These are phyloP conservation scores for Parotia lawesii DNA, from an alignment of 2,113 vertebrate species.

Conservation along the genomic window DNA sequence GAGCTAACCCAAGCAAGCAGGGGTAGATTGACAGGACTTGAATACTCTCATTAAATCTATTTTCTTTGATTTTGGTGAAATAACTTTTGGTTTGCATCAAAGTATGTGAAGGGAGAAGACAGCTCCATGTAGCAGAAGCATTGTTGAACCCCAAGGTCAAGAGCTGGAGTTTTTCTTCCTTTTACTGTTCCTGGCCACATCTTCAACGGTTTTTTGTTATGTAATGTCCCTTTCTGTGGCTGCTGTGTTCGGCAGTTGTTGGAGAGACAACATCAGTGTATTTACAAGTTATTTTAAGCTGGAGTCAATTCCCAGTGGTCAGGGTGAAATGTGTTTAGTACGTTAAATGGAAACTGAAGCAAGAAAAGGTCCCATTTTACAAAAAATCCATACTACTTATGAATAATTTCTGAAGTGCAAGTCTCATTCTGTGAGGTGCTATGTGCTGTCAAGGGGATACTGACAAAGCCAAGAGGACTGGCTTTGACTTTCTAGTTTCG, in stretches of 20 bases:
- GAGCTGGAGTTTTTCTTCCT: neutral
- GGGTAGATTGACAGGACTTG: neutral
- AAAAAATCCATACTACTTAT: constrained; percentile 26
- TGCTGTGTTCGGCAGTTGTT: neutral
- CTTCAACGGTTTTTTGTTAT: neutral
- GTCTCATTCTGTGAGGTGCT: neutral
- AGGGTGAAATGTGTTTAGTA: neutral
- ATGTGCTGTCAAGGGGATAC: neutral
- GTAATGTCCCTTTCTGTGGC: neutral
- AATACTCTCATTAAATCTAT: neutral
- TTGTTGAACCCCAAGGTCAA: neutral
- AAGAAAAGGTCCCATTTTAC: constrained; percentile 12
- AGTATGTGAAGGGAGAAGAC: neutral
- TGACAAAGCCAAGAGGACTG: neutral
- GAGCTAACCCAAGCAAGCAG: neutral
- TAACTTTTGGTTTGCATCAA: neutral
- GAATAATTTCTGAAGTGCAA: constrained; percentile 34
- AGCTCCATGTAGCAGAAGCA: neutral
- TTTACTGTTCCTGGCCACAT: neutral
- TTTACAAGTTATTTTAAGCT: constrained; percentile 46
- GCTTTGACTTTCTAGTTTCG: neutral
- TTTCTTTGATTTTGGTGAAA: neutral
- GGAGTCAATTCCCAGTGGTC: constrained; percentile 12
- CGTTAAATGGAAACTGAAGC: neutral
- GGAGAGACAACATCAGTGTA: neutral